Evolutionary conservation across 1,140 invertebrate species (phyloP), one percentile per base, ranked within the genome.

Genomic region (Halesus radiatus): DNA sequence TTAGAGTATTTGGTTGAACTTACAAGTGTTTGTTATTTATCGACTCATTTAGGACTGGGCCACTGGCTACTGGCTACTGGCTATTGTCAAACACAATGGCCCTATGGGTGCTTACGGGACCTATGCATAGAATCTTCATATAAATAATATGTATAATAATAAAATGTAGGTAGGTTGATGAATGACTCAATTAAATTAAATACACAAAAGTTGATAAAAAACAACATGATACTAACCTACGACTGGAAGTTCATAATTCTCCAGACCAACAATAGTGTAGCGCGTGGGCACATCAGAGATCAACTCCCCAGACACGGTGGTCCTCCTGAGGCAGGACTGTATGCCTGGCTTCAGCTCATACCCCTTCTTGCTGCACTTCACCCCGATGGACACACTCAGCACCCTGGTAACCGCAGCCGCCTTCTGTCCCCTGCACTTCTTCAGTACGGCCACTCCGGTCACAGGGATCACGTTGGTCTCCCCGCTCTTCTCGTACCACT

Each of bases 161-260:
- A 29, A 29, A 29, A 3, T 29, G 26, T 29, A 29, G 26, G 26
- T 29, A 29, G 2, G n/a, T n/a, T n/a, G n/a, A n/a, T n/a, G n/a
- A n/a, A n/a, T n/a, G n/a, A n/a, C n/a, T n/a, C n/a, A n/a, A n/a
- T n/a, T n/a, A n/a, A n/a, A n/a, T n/a, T n/a, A n/a, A n/a, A n/a
- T n/a, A n/a, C n/a, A n/a, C 5, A 29, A 3, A 29, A 29, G 26
- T 29, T 29, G 2, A 29, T 5, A 29, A 29, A 29, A 37, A 8
- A 37, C 7, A 37, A 37, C 3, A 37, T 8, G 10, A 45, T 45
- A 45, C 37, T 45, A 45, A 45, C 37, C 37, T 80, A 94, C 93
- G 78, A 94, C 93, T 32, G 94, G 93, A n/a, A 94, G 87, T 87
- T 95, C 94, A 82, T 94, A 92, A 82, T 89, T 89, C 84, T 93